These are phyloP conservation scores for Orientallactaga sibirica DNA, from an alignment of 2,797 vertebrate species.

Conservation along the genomic window DNA sequence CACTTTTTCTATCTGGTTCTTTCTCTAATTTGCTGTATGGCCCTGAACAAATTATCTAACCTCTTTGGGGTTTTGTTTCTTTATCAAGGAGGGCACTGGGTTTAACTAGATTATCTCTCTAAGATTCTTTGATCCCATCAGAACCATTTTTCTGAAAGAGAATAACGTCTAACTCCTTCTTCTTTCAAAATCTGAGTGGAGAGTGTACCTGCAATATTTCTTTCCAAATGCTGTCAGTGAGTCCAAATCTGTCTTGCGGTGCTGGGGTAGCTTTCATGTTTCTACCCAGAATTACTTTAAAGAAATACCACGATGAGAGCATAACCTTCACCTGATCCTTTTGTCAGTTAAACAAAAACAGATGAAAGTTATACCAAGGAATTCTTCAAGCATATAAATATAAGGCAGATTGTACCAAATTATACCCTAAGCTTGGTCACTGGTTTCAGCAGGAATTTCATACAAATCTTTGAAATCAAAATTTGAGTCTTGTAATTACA, in stretches of 20 bases:
- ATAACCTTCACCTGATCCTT: slow-evolving; percentile 57
- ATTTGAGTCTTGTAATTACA: slow-evolving; percentile 38
- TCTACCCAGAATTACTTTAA: slow-evolving; percentile 59
- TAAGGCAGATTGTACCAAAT: slow-evolving; percentile 39
- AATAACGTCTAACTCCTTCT: neutral
- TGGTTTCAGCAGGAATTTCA: slow-evolving; percentile 58
- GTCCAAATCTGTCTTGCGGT: slow-evolving; percentile 37
- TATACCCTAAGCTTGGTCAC: slow-evolving; percentile 17
- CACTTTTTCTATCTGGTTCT: neutral
- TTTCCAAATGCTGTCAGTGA: slow-evolving; percentile 41
- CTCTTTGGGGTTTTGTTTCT: slow-evolving; percentile 24
- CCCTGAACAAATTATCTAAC: slow-evolving; percentile 13
- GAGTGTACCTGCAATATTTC: neutral
- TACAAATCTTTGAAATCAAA: slow-evolving; percentile 53
- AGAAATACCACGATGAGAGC: slow-evolving; percentile 53
- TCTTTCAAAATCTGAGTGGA: slow-evolving; percentile 44
- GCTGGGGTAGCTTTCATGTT: slow-evolving; percentile 10
- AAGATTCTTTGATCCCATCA: slow-evolving; percentile 43
- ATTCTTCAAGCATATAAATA: slow-evolving; percentile 71
- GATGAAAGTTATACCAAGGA: slow-evolving; percentile 66
- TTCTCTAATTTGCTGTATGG: neutral
- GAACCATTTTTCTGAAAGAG: slow-evolving; percentile 47
- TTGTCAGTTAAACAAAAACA: slow-evolving; percentile 76
- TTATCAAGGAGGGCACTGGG: neutral
- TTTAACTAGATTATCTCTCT: slow-evolving; percentile 63